phyloP scores from a whole-genome alignment of 2,113 vertebrate genomes.

The Percina caprodes region DNA sequence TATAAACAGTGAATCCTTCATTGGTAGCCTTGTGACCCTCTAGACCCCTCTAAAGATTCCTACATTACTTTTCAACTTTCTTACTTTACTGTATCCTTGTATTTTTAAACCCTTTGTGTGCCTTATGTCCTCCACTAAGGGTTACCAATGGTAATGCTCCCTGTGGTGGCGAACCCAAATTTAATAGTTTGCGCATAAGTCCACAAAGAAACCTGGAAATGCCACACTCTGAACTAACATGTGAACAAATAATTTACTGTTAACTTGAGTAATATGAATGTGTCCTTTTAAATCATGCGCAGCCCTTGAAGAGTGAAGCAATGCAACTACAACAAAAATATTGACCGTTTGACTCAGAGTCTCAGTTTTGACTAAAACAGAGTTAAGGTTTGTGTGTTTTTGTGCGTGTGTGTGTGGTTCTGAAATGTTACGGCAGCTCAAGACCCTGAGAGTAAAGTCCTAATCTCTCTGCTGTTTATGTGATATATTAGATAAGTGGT shows the following conservation, averaged over 20 bases:
- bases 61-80: constrained; percentile 5
- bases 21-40: not conserved
- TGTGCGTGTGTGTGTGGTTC: constrained; percentile 26
- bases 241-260: not conserved
- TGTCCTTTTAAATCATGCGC: not conserved
- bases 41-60: not conserved
- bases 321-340: not conserved
- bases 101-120: not conserved
- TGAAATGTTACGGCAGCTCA: constrained; percentile 28
- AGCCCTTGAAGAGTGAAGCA: constrained; percentile 46
- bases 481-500: not conserved
- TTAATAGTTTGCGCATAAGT: not conserved
- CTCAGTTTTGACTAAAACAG: not conserved
- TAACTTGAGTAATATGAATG: not conserved
- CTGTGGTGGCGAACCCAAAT: not conserved
- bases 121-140: not conserved
- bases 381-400: not conserved
- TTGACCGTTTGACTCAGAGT: not conserved
- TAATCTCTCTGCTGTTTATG: constrained; percentile 8
- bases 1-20: not conserved
- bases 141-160: not conserved
- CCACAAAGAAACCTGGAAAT: not conserved
- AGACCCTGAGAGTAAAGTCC: constrained; percentile 61
- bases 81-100: not conserved
- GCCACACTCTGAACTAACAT: not conserved